Evolutionary conservation across 2,113 vertebrate genomes (phyloP).

Genomic region (Castor canadensis): DNA sequence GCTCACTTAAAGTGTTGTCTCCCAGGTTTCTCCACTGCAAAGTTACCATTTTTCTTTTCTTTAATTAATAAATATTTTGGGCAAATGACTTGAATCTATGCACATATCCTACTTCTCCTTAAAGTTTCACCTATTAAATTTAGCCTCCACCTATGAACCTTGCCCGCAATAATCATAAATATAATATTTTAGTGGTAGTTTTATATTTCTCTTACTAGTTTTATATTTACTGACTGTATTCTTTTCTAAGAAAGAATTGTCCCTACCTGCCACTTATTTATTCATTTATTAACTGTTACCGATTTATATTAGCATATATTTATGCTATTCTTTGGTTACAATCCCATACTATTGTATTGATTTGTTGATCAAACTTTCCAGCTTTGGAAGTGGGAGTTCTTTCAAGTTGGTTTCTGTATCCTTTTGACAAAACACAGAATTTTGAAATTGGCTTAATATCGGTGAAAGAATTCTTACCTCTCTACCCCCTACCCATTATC

Average conservation of each 20-base stretch:
- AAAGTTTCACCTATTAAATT: constrained; percentile 32
- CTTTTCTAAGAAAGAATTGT: neutral
- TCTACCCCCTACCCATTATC: neutral
- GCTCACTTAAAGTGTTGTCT: neutral
- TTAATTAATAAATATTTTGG: neutral
- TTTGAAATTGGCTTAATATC: constrained; percentile 41
- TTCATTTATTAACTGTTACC: constrained; percentile 21
- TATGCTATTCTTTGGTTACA: constrained; percentile 23
- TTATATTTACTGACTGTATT: constrained; percentile 32
- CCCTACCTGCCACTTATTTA: neutral
- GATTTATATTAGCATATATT: neutral
- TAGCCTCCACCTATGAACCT: neutral
- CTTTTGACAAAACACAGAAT: constrained; percentile 3
- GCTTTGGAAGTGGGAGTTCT: neutral
- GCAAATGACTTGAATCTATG: neutral
- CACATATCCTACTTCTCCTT: neutral
- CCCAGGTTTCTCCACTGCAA: neutral
- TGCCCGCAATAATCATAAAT: constrained; percentile 17
- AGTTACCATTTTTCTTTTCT: constrained; percentile 23
- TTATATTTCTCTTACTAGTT: constrained; percentile 11
- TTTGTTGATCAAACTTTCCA: constrained; percentile 24
- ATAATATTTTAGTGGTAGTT: neutral
- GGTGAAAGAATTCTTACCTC: neutral
- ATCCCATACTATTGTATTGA: neutral
- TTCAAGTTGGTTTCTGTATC: neutral